Evolutionary conservation across 64 coral and sea anemone species (phyloP).

Genomic region (Acropora tenuis): DNA sequence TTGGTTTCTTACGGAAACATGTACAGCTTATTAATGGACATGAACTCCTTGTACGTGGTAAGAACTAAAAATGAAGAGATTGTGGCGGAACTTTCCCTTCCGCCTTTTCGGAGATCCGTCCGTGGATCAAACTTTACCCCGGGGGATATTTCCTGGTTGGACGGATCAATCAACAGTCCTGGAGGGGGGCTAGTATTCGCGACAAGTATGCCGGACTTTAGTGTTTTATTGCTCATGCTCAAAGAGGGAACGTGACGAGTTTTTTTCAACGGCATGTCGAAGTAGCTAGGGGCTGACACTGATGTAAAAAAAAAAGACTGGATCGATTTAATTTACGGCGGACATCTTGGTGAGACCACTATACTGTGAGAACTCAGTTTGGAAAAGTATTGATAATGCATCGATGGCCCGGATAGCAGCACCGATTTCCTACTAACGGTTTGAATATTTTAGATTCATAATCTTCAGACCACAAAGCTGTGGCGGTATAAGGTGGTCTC

Average conservation of each 20-base stretch:
- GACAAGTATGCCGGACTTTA: conserved; percentile 91
- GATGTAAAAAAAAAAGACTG: no score
- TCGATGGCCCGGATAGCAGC: no score
- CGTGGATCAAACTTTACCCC: conserved; percentile 82
- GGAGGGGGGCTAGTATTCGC: conserved; percentile 62
- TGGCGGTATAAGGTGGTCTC: no score
- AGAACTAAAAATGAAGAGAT: conserved; percentile 72
- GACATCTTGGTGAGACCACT: no score
- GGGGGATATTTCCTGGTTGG: conserved; percentile 60
- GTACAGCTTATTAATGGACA: conserved; percentile 81
- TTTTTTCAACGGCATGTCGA: neutral
- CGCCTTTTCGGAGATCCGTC: conserved; percentile 67
- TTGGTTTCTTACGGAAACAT: conserved; percentile 84
- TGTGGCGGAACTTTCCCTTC: conserved; percentile 60
- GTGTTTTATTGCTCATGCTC: conserved; percentile 73
- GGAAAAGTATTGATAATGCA: no score
- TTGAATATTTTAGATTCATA: no score
- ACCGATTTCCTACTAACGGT: no score
- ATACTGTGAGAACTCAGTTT: no score
- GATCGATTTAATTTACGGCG: no score
- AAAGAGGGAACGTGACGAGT: conserved; percentile 70
- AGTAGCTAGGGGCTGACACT: no score
- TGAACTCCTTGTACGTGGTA: conserved; percentile 72
- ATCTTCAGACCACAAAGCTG: no score
- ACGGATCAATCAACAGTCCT: conserved; percentile 39